A percentile compares a stretch with the other conserved stretches of the same genome.
phyloP scores from a whole-genome alignment of 1,140 invertebrate genomes.

The Drosophila suzukii region DNA sequence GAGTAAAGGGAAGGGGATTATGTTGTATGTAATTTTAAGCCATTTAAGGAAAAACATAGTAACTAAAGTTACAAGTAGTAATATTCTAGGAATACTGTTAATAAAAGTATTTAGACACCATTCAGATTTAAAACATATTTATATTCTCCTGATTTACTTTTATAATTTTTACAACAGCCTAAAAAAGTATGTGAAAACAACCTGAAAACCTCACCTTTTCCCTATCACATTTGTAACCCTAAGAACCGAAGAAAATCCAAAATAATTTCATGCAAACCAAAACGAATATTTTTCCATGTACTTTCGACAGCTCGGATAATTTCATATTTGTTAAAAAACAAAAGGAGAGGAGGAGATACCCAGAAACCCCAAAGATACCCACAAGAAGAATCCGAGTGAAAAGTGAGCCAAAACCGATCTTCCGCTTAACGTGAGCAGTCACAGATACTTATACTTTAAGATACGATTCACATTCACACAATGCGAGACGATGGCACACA shows the following conservation, averaged over 20 bases:
- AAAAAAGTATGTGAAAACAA: neutral
- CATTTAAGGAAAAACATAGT: neutral
- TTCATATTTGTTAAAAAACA: constrained; percentile 70
- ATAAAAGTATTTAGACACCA: too few species aligned
- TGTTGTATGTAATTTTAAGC: neutral
- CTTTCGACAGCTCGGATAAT: constrained; percentile 62
- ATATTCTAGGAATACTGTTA: too few species aligned
- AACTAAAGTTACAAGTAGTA: neutral
- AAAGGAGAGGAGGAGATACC: constrained; percentile 4
- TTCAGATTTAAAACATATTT: too few species aligned
- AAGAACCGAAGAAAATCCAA: constrained; percentile 44
- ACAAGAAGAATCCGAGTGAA: constrained; percentile 37
- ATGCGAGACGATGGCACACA: constrained; percentile 45
- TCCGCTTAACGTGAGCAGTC: constrained; percentile 47
- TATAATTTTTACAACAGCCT: neutral
- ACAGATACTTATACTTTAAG: constrained; percentile 52
- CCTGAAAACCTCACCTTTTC: neutral
- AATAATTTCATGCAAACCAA: constrained; percentile 44
- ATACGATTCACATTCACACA: constrained; percentile 19
- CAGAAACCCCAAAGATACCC: neutral
- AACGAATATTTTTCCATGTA: constrained; percentile 34
- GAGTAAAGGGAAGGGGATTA: constrained; percentile 7
- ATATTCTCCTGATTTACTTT: neutral
- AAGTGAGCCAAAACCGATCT: constrained; percentile 71
- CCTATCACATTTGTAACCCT: constrained; percentile 22